A percentile compares a stretch with the other conserved stretches of the same genome.
These are phyloP conservation scores for Larimichthys polyactis DNA, from an alignment of 2,113 vertebrate species.

Conservation along the genomic window DNA sequence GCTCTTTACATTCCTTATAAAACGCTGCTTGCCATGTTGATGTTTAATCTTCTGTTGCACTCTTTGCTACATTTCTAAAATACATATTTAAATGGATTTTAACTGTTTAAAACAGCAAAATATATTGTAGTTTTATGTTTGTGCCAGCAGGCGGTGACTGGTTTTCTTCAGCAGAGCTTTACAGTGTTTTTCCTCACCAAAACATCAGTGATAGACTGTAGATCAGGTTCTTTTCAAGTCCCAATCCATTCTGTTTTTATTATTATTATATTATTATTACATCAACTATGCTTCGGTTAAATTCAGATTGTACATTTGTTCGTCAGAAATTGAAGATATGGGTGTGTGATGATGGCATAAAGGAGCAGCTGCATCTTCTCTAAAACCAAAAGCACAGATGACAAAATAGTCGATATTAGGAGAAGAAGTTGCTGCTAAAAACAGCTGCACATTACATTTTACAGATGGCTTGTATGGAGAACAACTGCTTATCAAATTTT, in stretches of 20 bases:
- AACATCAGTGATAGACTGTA: neutral
- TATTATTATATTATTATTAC: neutral
- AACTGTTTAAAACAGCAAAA: neutral
- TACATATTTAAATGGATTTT: neutral
- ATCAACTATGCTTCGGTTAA: neutral
- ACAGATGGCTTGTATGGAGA: neutral
- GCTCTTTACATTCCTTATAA: neutral
- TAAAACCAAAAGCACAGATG: neutral
- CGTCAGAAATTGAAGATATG: neutral
- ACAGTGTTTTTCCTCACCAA: neutral
- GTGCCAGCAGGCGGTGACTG: slow-evolving; percentile 40
- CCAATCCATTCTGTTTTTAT: neutral
- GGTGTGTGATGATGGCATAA: neutral
- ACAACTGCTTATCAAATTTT: neutral
- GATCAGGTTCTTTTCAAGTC: neutral
- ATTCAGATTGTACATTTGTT: no score
- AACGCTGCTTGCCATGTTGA: neutral
- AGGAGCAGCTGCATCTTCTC: neutral
- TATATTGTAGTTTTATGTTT: neutral
- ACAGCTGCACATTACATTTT: neutral
- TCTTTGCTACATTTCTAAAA: neutral
- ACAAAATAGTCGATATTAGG: neutral
- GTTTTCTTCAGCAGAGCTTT: neutral
- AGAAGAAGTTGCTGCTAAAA: neutral
- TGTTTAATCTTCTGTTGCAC: neutral